A percentile compares a stretch with the other conserved stretches of the same genome.
phyloP scores from a whole-genome alignment of 2,888 invertebrate species.

The Masnerella sp. region DNA sequence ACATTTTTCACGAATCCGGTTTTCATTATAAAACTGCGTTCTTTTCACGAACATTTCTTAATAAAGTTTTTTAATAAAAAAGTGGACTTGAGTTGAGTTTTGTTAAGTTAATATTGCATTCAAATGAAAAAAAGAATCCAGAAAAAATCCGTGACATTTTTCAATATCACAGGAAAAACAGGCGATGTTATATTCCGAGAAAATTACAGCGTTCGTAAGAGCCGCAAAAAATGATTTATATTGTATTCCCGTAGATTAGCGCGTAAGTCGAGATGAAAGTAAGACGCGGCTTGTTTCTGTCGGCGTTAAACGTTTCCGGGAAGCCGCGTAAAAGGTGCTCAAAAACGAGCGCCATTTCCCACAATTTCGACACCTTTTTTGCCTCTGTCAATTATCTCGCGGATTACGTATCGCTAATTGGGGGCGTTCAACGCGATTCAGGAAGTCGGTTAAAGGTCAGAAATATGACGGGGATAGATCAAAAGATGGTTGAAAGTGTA shows the following conservation, averaged over 20 bases:
- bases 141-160: slow-evolving; percentile 2
- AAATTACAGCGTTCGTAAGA: slow-evolving; percentile 16
- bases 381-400: slow-evolving; percentile 24
- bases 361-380: slow-evolving; percentile 43
- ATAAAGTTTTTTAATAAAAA: too few species aligned
- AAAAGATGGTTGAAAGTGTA: slow-evolving; percentile 31
- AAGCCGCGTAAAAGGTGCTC: slow-evolving; percentile 15
- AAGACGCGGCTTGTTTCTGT: slow-evolving; percentile 27
- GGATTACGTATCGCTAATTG: slow-evolving; percentile 26
- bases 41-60: too few species aligned
- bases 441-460: slow-evolving; percentile 32
- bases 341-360: slow-evolving; percentile 17
- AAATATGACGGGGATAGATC: slow-evolving; percentile 34
- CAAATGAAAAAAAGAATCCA: neutral
- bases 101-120: too few species aligned
- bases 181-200: slow-evolving; percentile 13
- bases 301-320: slow-evolving; percentile 26
- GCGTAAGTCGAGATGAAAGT: slow-evolving; percentile 17
- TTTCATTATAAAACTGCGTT: too few species aligned
- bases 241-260: slow-evolving; percentile 14
- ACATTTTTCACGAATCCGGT: too few species aligned
- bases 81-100: too few species aligned
- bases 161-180: neutral
- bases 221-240: slow-evolving; percentile 16
- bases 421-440: slow-evolving; percentile 24